Base-by-base conservation (phyloP, 2,888 invertebrate species). In the Tetropium fuscum region DNA sequence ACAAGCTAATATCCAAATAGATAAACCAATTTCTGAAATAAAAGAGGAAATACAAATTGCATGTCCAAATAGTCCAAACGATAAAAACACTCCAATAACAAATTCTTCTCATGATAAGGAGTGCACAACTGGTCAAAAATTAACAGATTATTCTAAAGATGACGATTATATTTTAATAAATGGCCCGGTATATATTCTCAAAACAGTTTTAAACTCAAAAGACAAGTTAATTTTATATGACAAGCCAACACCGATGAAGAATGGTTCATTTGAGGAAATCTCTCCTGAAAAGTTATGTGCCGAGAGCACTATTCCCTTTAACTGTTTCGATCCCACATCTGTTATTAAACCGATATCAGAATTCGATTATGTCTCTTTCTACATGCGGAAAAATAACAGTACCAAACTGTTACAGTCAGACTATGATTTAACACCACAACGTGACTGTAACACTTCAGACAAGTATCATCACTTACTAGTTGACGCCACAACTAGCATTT, bases 121-220 rank as follows among this genome's bases (percentile, higher is more conserved):
- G 5, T 57, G 56, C 15, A 49, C 22, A 10, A 57, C 44, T 2
- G 32, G 11, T 25, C 19, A 41, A 27, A 27, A 25, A n/a, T 25
- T 38, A 3, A 53, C 65, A 7, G 80, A 85, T 84, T 73, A 71
- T 16, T 40, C 53, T 3, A 51, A 60, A 15, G 56, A 65, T 3
- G 63, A 66, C 19, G 71, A 72, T 32, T 74, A 69, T 51, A 55
- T 72, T 5, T 54, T 72, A 41, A 49, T 74, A 4, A 67, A 72
- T 13, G 74, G 72, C 6, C 72, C 72, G 1, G 59, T 73, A 3
- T 71, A 73, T 47, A 45, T 74, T 27, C 64, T 69, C 3, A 68
- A 67, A 55, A 55, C 58, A n/a, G 53, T 72, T 44, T 40, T 73
- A 4, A 57, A 69, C 10, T 45, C 53, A 3, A 43, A 63, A 22